Percentiles rank a stretch among this genome's conserved stretches.
phyloP scores from a whole-genome alignment of 2,888 invertebrate genomes.

The Bruchidius siliquastri region DNA sequence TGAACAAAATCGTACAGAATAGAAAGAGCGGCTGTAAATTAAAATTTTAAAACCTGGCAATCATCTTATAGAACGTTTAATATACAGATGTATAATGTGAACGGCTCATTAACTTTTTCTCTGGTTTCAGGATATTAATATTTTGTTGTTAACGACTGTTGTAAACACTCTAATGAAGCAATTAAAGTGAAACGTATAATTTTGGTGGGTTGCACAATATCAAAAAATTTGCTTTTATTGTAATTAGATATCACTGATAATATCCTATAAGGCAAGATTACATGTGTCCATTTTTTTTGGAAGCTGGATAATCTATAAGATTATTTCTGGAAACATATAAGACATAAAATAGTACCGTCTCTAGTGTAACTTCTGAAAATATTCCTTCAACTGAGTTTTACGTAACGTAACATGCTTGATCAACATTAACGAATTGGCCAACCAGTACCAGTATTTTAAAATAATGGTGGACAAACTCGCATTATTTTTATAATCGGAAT shows the following conservation, averaged over 20 bases:
- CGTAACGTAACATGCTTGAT: no score
- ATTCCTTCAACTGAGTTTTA: no score
- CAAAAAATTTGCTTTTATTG: background rate
- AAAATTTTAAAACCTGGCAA: background rate
- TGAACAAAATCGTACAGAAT: background rate
- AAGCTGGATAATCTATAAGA: no score
- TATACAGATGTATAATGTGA: background rate
- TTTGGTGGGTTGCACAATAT: background rate
- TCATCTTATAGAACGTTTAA: background rate
- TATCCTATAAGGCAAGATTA: no score
- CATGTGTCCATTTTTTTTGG: no score
- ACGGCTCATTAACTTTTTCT: background rate
- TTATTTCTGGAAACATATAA: no score
- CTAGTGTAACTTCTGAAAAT: no score
- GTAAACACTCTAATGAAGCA: background rate
- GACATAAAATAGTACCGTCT: no score
- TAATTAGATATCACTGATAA: background rate
- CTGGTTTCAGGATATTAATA: background rate
- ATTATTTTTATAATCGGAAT: no score
- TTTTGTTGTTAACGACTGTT: background rate
- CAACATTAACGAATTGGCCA: no score
- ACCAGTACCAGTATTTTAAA: no score
- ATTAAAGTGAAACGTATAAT: background rate
- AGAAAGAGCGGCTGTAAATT: background rate
- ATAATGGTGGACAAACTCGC: no score